Base-by-base conservation (phyloP, 2,797 vertebrate species). In the Arnoldichthys spilopterus region DNA sequence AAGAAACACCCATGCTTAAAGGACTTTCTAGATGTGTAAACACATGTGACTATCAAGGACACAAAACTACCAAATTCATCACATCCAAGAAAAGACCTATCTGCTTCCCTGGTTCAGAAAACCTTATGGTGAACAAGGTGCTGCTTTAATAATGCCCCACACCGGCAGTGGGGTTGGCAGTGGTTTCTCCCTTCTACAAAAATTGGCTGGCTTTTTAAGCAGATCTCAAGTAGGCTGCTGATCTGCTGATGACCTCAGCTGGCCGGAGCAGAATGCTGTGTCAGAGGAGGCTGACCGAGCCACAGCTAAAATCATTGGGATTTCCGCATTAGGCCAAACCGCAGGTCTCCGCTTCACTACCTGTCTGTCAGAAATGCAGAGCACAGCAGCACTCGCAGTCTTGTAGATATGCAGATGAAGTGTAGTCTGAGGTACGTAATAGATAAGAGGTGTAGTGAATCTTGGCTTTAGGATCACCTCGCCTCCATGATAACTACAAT, bases 281-380 rank as follows among this genome's bases (percentile, higher is more conserved):
- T 72, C 79, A 51, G 59, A 58, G 28, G 13, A 66, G 45, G 67
- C 67, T 76, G 59, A 76, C 20, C 47, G 49, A 78, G 59, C 24
- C 49, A 22, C 74, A 45, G 28, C 26, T 62, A 63, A 75, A 54
- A 71, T 76, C 49, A n/a, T 59, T 66, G 67, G 73, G 58, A 64
- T 51, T 76, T 76, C 49, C 62, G 67, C 67, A 66, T 58, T 63
- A 58, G 69, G 74, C 54, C 47, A 56, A 58, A 47, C 58, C 74
- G 67, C 59, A 30, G 59, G 9, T 54, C 49, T 37, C 24, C 26
- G 0, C 51, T 73, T 62, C 62, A 59, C 13, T 49, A 73, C 34
- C 8, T 56, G 58, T 47, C 58, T 40, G 56, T 45, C 47, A 73
- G 37, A 51, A 54, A 24, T 45, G 47, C 69, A 37, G 15, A 79